phyloP scores from a whole-genome alignment of 2,113 vertebrate genomes.

The Prolemur simus region DNA sequence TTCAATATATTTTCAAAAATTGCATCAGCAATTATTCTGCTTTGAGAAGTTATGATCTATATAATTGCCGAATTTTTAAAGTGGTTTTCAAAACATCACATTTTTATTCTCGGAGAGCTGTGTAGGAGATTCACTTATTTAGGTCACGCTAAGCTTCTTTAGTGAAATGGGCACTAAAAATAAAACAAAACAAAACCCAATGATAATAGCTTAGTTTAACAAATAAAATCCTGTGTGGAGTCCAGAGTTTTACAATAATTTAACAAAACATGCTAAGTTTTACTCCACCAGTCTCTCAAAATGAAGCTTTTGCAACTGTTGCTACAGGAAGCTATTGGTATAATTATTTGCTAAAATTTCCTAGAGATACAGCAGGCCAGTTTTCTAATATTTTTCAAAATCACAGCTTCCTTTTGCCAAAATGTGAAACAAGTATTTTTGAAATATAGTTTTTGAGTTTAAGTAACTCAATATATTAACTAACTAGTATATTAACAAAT shows the following conservation, averaged over 20 bases:
- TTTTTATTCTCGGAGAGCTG: background rate
- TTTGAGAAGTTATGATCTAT: conserved; percentile 4
- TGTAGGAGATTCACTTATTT: conserved; percentile 3
- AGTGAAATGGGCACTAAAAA: conserved; percentile 1
- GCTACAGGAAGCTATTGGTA: conserved; percentile 77
- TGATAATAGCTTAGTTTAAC: background rate
- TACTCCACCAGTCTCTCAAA: background rate
- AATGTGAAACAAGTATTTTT: conserved; percentile 63
- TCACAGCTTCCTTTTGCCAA: conserved; percentile 62
- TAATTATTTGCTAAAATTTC: conserved; percentile 82
- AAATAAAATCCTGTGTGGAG: conserved; percentile 3
- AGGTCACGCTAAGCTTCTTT: background rate
- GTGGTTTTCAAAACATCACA: background rate
- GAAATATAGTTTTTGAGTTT: conserved; percentile 60
- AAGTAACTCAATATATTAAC: background rate
- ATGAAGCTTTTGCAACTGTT: background rate
- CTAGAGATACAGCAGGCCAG: conserved; percentile 70
- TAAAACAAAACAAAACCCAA: conserved; percentile 44
- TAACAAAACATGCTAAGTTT: background rate
- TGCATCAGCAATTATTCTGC: background rate
- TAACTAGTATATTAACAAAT: conserved; percentile 37
- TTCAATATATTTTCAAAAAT: background rate
- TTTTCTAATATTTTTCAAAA: conserved; percentile 74
- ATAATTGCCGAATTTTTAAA: background rate
- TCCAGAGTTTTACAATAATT: background rate